These are phyloP conservation scores for Pelodiscus sinensis DNA, from an alignment of 2,113 vertebrate species.

Conservation along the genomic window DNA sequence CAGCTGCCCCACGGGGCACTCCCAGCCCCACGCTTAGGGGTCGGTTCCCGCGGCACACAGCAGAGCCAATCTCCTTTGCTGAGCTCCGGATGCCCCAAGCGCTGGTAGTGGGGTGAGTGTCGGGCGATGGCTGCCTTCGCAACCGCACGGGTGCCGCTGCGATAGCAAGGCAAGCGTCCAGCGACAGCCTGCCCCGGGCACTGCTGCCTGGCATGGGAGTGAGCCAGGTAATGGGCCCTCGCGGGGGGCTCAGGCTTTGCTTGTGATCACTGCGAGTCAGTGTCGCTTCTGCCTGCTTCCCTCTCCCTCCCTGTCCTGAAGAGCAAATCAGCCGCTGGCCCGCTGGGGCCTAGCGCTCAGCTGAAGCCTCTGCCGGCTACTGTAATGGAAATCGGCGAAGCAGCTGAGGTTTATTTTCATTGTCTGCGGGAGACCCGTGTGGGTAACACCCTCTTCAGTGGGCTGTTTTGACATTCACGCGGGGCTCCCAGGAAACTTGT, in stretches of 20 bases:
- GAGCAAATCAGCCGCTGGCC: background rate
- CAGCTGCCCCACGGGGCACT: background rate
- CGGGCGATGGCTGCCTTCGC: background rate
- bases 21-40: background rate
- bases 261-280: background rate
- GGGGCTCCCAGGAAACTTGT: background rate
- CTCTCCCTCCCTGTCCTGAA: background rate
- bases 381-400: background rate
- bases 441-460: background rate
- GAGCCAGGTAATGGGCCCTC: background rate
- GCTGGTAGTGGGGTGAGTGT: background rate
- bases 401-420: background rate
- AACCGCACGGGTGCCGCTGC: no score
- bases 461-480: background rate
- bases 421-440: background rate
- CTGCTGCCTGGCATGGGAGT: background rate
- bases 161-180: background rate
- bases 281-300: background rate
- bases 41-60: background rate
- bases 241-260: background rate
- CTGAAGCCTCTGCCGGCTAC: background rate
- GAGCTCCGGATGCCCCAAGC: background rate
- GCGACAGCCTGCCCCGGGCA: no score
- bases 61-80: background rate
- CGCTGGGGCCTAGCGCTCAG: background rate